Evolutionary conservation across 2,113 vertebrate species (phyloP).

Genomic region (Coryphaenoides rupestris): DNA sequence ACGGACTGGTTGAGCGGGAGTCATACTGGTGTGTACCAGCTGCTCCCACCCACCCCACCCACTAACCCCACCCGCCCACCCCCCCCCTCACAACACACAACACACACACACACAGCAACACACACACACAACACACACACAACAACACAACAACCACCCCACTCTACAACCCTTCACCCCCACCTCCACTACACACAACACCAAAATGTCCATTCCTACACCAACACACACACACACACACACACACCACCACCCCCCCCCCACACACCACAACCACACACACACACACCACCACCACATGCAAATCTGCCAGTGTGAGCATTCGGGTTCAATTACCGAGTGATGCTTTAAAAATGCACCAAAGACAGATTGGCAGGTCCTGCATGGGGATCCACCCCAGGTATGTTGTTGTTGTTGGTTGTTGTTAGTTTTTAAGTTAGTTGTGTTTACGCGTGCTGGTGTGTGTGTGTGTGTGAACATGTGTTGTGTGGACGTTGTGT

Average conservation of each 20-base stretch:
- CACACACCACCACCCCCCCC: conserved; percentile 51
- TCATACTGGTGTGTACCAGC: conserved; percentile 76
- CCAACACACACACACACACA: too few relatives aligned
- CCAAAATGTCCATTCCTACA: too few relatives aligned
- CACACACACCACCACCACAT: conserved; percentile 47
- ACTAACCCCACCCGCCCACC: background rate
- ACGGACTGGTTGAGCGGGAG: conserved; percentile 76
- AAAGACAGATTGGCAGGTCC: conserved; percentile 72
- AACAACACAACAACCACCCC: too few relatives aligned
- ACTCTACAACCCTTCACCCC: conserved; percentile 52
- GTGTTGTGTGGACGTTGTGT: too few relatives aligned
- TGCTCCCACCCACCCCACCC: conserved; percentile 69
- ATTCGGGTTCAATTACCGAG: conserved; percentile 76
- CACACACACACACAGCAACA: too few relatives aligned
- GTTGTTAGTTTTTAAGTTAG: conserved; percentile 76
- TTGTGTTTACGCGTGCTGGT: conserved; percentile 50
- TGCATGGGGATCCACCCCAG: conserved; percentile 74
- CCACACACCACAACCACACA: conserved; percentile 34
- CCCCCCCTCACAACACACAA: conserved; percentile 35
- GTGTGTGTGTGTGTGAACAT: too few relatives aligned
- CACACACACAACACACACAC: too few relatives aligned
- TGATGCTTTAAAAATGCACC: conserved; percentile 78
- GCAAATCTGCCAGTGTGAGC: conserved; percentile 75
- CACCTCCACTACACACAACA: too few relatives aligned
- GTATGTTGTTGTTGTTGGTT: conserved; percentile 78